These are phyloP conservation scores for Eretmocerus hayati DNA, from an alignment of 2,888 invertebrate species.

Conservation along the genomic window DNA sequence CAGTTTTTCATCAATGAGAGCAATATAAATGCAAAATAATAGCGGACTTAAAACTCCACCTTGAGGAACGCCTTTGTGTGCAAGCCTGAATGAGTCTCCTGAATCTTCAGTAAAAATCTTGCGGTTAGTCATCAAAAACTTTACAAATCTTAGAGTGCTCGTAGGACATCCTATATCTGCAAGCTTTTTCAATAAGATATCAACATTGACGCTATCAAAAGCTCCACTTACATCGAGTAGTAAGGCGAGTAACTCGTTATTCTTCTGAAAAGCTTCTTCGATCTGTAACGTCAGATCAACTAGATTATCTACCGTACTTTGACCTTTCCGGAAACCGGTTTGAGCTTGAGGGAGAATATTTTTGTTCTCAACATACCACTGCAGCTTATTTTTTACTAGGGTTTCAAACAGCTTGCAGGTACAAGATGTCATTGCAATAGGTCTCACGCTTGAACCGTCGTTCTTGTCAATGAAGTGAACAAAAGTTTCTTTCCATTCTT, in stretches of 20 bases:
- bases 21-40: not conserved
- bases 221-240: not conserved
- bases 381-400: conserved; percentile 6
- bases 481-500: conserved; percentile 1
- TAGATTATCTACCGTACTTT: not conserved
- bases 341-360: not conserved
- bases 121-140: not conserved
- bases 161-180: not conserved
- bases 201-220: not conserved
- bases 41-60: not conserved
- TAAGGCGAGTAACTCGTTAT: not conserved
- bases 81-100: not conserved
- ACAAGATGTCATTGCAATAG: conserved; percentile 7
- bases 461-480: conserved; percentile 6
- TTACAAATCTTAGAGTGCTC: not conserved
- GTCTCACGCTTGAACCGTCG: not conserved
- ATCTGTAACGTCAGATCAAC: not conserved
- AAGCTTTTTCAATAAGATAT: not conserved
- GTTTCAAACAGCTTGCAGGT: conserved; percentile 7
- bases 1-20: too few relatives aligned
- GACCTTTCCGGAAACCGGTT: not conserved
- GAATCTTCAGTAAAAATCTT: not conserved
- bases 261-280: not conserved
- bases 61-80: not conserved
- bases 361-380: conserved; percentile 4